phyloP scores from a whole-genome alignment of 2,797 vertebrate genomes.

The Helostoma temminkii region DNA sequence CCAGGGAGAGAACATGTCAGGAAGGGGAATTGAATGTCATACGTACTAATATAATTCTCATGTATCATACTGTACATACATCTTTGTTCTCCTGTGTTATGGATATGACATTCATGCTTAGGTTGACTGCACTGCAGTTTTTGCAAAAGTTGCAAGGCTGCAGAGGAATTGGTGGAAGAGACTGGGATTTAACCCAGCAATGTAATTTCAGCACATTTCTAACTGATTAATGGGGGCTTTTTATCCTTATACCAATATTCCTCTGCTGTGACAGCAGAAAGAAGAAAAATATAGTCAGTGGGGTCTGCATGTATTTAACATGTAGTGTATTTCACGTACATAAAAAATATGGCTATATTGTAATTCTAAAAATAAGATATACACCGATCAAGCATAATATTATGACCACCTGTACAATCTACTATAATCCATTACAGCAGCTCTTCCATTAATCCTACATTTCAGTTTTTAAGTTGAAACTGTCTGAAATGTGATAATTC shows the following conservation, averaged over 20 bases:
- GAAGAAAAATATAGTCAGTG: background rate
- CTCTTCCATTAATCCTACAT: too few relatives aligned
- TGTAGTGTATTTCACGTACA: background rate
- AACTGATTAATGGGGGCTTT: background rate
- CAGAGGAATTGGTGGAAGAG: background rate
- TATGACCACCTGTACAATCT: too few relatives aligned
- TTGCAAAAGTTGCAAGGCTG: background rate
- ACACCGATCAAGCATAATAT: too few relatives aligned
- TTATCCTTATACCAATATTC: background rate
- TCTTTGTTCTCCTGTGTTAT: slow-evolving; percentile 21
- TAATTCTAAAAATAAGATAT: too few relatives aligned
- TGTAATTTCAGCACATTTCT: background rate
- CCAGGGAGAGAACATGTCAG: slow-evolving; percentile 22
- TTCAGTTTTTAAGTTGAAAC: too few relatives aligned
- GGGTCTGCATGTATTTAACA: background rate
- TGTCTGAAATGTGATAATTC: too few relatives aligned
- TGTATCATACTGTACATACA: slow-evolving; percentile 13
- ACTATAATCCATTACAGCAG: too few relatives aligned
- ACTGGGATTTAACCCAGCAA: background rate
- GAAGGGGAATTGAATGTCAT: slow-evolving; percentile 38
- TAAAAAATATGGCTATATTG: too few relatives aligned
- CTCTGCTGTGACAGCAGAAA: background rate
- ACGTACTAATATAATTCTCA: slow-evolving; percentile 44
- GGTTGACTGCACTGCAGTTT: background rate
- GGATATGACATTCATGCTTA: too few relatives aligned